Conservation (phyloP, 2,888 invertebrate species). For the Rutpela maculata region DNA sequence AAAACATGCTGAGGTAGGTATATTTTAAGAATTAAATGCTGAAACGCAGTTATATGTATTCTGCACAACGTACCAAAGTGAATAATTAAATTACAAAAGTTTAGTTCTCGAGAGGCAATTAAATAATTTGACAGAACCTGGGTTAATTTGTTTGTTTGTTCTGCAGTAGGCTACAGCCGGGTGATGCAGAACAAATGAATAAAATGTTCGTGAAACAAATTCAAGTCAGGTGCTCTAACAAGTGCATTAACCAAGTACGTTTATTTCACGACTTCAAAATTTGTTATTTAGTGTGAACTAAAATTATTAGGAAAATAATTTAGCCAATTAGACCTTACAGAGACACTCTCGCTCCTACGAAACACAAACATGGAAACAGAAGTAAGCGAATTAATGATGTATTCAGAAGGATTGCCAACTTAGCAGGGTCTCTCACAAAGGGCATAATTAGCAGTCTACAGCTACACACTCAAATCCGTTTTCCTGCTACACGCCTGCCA, state of each 20-base stretch:
- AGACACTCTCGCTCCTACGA: slow-evolving; percentile 42
- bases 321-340: slow-evolving; percentile 43
- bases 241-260: slow-evolving; percentile 13
- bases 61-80: background rate
- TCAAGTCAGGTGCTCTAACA: slow-evolving; percentile 35
- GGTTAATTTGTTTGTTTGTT: slow-evolving; percentile 41
- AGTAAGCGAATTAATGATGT: slow-evolving; percentile 52
- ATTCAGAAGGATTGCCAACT: slow-evolving; percentile 47
- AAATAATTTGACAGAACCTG: slow-evolving; percentile 38
- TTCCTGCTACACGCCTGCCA: slow-evolving; percentile 8
- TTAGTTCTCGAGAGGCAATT: slow-evolving; percentile 27
- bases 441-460: slow-evolving; percentile 34
- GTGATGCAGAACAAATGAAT: slow-evolving; percentile 3
- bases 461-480: slow-evolving; percentile 24
- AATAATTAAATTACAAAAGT: slow-evolving; percentile 33
- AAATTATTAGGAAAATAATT: slow-evolving; percentile 43
- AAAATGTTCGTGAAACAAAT: slow-evolving; percentile 25
- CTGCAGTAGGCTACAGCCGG: background rate
- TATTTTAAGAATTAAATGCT: no score
- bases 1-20: background rate
- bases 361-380: slow-evolving; percentile 48
- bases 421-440: slow-evolving; percentile 41
- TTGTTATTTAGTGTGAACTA: background rate
- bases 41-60: background rate
- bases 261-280: slow-evolving; percentile 8